Evolutionary conservation across 2,113 vertebrate genomes (phyloP).

Genomic region (Pipa parva): DNA sequence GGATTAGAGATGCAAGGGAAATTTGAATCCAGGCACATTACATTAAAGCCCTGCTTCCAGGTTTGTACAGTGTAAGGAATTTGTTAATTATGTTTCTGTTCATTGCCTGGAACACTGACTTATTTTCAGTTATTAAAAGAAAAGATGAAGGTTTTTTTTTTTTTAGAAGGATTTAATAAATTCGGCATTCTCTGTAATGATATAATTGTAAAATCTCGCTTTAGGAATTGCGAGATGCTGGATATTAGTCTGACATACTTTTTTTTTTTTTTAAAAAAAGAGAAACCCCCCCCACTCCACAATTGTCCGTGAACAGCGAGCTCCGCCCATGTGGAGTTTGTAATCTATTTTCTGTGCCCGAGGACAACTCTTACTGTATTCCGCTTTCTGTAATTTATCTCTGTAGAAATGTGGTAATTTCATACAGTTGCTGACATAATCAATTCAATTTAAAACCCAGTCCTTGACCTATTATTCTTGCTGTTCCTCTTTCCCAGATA

Average conservation of each 20-base stretch:
- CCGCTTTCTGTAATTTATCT: too few species aligned
- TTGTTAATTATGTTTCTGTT: conserved; percentile 16
- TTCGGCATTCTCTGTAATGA: background rate
- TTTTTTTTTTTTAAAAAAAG: too few species aligned
- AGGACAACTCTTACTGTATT: too few species aligned
- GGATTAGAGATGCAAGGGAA: conserved; percentile 9
- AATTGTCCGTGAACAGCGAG: too few species aligned
- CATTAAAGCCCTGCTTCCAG: conserved; percentile 9
- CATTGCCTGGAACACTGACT: background rate
- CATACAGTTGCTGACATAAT: too few species aligned
- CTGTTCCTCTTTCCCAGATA: too few species aligned
- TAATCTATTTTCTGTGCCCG: too few species aligned
- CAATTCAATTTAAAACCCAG: too few species aligned
- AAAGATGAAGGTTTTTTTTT: background rate
- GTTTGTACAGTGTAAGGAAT: conserved; percentile 6
- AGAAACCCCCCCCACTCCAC: too few species aligned
- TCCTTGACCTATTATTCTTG: too few species aligned
- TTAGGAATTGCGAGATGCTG: background rate
- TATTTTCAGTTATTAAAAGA: conserved; percentile 2
- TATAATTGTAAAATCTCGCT: background rate
- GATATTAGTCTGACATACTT: background rate
- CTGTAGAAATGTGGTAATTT: too few species aligned
- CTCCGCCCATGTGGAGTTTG: too few species aligned
- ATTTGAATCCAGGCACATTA: background rate
- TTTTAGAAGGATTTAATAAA: background rate